Conservation (phyloP, 2,113 vertebrate species). For the Pyrgilauda ruficollis region DNA sequence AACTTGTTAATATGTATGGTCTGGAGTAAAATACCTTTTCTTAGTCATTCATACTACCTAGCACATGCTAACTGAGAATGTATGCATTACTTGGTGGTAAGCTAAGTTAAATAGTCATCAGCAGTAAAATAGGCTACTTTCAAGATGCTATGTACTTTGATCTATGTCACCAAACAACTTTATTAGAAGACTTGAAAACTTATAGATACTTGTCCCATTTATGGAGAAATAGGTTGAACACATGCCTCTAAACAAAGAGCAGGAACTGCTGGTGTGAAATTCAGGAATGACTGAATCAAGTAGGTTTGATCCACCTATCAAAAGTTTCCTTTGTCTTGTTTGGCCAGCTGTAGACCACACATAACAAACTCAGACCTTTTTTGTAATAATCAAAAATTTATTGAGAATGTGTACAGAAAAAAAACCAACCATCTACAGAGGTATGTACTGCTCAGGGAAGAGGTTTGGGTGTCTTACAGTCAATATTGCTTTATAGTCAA, state of each 20-base stretch:
- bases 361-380: not conserved
- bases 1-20: not conserved
- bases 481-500: slow-evolving; percentile 8
- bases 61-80: not conserved
- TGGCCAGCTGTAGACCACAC: not conserved
- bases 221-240: not conserved
- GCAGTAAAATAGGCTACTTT: not conserved
- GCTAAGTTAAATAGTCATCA: not conserved
- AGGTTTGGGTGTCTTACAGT: not conserved
- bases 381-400: slow-evolving; percentile 71
- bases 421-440: slow-evolving; percentile 41
- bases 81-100: not conserved
- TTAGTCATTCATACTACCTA: not conserved
- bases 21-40: not conserved
- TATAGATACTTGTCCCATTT: not conserved
- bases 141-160: not conserved
- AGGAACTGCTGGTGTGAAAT: not conserved
- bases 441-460: slow-evolving; percentile 3
- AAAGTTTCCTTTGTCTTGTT: not conserved
- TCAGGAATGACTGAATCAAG: not conserved
- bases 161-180: not conserved
- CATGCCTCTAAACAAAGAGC: not conserved
- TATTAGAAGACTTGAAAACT: not conserved
- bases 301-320: not conserved
- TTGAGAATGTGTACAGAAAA: slow-evolving; percentile 67